Evolutionary conservation across 2,797 vertebrate species (phyloP), one percentile per base, ranked within the genome.

Genomic region (Microhierax caerulescens): DNA sequence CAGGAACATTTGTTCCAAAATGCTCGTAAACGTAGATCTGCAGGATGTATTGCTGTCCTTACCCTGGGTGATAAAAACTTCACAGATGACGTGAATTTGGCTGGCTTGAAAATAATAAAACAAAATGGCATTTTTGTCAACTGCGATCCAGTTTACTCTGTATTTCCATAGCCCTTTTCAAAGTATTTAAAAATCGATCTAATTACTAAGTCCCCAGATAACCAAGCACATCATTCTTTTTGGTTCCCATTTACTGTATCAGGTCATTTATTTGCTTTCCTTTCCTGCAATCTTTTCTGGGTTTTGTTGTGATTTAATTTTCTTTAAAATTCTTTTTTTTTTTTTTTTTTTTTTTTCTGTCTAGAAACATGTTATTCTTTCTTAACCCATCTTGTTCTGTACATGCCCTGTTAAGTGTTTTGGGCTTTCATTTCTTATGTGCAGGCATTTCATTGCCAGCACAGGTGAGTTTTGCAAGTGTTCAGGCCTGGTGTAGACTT

Each of bases 1-100:
- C 39, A 39, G 60, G 41, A 96, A 82, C 92, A 57, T 93, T 96
- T 92, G 85, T 85, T 96, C 67, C 63, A 43, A 88, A 95, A 39
- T 43, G 54, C 95, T 82, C 87, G 74, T 74, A 94, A 90, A 89
- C 68, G 79, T 43, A 77, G 95, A 96, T 85, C 92, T 92, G 41
- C 67, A 79, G 96, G 88, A 50, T 89, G 77, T 68, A 79, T 94
- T 91, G 83, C 92, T 89, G 81, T 93, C 92, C 86, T 83, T 95
- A 91, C 43, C 67, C 81, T 2, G 36, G 48, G 81, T 85, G 63
- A 85, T 79, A 94, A 93, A 85, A 70, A 45, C 60, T 90, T 75
- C 92, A 89, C 64, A 94, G 56, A 68, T 91, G 60, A 95, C 34
- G 30, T 50, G 81, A 92, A 28, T 95, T 92, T 96, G 74, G 77